Evolutionary conservation across 92 coral and sea anemone species (phyloP).

Genomic region (Bergia sp.): DNA sequence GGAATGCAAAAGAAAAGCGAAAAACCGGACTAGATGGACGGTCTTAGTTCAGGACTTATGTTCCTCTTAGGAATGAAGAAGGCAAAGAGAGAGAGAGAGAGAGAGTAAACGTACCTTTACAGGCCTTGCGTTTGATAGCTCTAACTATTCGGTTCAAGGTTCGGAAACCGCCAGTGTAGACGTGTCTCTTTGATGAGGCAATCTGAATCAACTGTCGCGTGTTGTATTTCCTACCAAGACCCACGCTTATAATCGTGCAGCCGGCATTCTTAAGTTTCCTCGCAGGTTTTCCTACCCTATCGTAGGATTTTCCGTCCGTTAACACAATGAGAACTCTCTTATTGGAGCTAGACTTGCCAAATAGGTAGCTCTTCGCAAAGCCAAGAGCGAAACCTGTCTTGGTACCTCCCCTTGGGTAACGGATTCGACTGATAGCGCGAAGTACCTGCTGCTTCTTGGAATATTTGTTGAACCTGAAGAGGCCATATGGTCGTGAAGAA

Average conservation of each 20-base stretch:
- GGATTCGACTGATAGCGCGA: constrained; percentile 10
- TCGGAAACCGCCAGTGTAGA: constrained; percentile 8
- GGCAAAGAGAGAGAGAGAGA: neutral
- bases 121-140: constrained; percentile 18
- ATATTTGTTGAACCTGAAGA: constrained; percentile 27
- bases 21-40: too few species aligned
- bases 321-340: constrained; percentile 13
- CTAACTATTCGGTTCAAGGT: constrained; percentile 7
- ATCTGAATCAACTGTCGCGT: constrained; percentile 13
- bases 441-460: neutral
- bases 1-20: too few species aligned
- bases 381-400: constrained; percentile 7
- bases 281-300: neutral
- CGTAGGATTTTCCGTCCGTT: constrained; percentile 4
- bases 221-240: constrained; percentile 19
- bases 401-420: constrained; percentile 44
- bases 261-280: neutral
- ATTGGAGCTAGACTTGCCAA: neutral
- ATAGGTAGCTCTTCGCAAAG: neutral
- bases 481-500: constrained; percentile 13
- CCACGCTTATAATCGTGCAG: neutral
- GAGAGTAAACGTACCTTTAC: neutral
- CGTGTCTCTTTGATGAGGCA: constrained; percentile 4
- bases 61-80: neutral
- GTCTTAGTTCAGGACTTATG: too few species aligned